Evolutionary conservation across 2,797 vertebrate genomes (phyloP).

Genomic region (Acipenser ruthenus): DNA sequence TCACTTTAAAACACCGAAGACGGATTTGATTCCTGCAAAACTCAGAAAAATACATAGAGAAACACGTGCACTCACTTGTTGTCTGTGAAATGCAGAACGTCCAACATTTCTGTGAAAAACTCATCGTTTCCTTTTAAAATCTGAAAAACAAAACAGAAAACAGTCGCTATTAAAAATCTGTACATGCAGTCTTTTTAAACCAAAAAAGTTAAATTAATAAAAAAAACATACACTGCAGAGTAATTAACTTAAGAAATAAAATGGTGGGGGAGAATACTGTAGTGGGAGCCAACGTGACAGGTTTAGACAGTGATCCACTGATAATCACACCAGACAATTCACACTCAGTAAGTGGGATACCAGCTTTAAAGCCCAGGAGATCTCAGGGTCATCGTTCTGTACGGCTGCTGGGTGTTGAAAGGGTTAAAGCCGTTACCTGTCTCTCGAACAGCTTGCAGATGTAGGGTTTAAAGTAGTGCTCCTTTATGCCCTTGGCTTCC

Average conservation of each 20-base stretch:
- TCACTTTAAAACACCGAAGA: too few species aligned
- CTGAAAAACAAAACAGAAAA: constrained; percentile 45
- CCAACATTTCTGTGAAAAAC: constrained; percentile 66
- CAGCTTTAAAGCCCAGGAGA: too few species aligned
- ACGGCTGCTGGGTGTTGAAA: too few species aligned
- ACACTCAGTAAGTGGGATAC: too few species aligned
- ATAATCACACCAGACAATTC: too few species aligned
- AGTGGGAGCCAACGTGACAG: not conserved
- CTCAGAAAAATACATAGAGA: not conserved
- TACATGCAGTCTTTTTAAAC: too few species aligned
- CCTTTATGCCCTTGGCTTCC: constrained; percentile 93
- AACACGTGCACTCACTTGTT: constrained; percentile 71
- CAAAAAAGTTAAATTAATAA: not conserved
- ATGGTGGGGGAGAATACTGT: not conserved
- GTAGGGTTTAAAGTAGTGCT: constrained; percentile 94
- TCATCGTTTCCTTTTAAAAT: constrained; percentile 79
- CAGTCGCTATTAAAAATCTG: not conserved
- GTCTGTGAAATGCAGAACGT: constrained; percentile 80
- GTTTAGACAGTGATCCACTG: too few species aligned
- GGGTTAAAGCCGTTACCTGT: constrained; percentile 55
- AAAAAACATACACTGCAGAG: not conserved
- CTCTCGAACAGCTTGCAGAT: constrained; percentile 80
- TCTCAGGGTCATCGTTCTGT: too few species aligned
- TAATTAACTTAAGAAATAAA: too few species aligned
- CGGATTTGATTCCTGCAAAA: not conserved